Evolutionary conservation across 2,797 vertebrate species (phyloP), one percentile per base, ranked within the genome.

Genomic region (Sardinella longiceps): DNA sequence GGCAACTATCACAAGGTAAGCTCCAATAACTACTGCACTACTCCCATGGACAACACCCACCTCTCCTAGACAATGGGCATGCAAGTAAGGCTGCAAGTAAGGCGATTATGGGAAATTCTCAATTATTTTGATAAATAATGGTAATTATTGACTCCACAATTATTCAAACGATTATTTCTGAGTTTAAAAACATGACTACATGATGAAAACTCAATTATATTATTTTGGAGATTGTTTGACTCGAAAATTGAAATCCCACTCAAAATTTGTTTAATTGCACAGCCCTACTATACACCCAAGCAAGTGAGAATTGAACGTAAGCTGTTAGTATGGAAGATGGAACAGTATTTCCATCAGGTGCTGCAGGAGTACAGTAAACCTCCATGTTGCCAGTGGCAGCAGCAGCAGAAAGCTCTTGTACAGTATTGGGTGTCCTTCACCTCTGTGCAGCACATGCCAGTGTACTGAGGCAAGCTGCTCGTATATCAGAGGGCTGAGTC

Each of bases 341-440:
- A 43, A 4, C 2, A 43, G 43, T 4, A 43, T 20, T 56, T 23
- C 20, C 20, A 56, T 63, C 30, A 20, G 30, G 14, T 6, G 66
- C 66, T 74, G 12, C 18, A 15, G 30, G 37, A 33, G 66, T n/a
- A n/a, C n/a, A 74, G 14, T 25, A 30, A 56, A 6, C 20, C 0
- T 56, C 23, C 53, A 5, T 6, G 20, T 23, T 56, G 53, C 53
- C 5, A 56, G 53, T n/a, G 60, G 60, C 25, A 28, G 28, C 2
- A 63, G 60, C n/a, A n/a, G 43, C 4, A 43, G 7, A 43, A 43
- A 43, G 43, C 43, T 43, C 43, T 43, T 43, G 43, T 43, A n/a
- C n/a, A n/a, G n/a, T n/a, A 43, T 43, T 43, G 66, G 15, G 30
- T 33, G 66, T 74, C 66, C 66, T 74, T 74, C 66, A 74, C 66